Evolutionary conservation across 2,888 invertebrate species (phyloP), one percentile per base, ranked within the genome.

Genomic region (Doris montereyensis): DNA sequence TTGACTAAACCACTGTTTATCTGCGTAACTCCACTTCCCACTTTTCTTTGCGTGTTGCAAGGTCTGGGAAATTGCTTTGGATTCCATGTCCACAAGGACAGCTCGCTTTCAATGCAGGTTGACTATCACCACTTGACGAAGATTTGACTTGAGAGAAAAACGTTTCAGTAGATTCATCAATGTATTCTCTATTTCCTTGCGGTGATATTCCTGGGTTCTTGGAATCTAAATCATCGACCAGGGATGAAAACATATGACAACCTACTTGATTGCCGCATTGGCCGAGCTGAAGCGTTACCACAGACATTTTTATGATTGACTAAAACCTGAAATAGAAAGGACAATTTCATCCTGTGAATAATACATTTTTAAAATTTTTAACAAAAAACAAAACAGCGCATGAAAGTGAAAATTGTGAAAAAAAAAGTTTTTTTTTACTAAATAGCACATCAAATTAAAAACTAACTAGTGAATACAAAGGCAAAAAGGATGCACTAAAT

Each of bases 191-290:
- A 71, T 88, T 87, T 26, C 83, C 82, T 21, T 77, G 75, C 3
- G 83, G 60, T 1, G 85, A 75, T 30, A 87, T 83, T 77, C 86
- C 83, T 2, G 83, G 80, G 65, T 85, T 80, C 75, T 86, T 86
- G 57, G 84, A 75, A 75, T 82, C 76, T 21, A 85, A 81, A 81
- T 91, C 90, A 2, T 88, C 87, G 34, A 87, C 82, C 1, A 91
- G 30, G 17, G 87, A 87, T 2, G 86, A 84, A 82, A 89, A 91
- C 34, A 90, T 83, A 77, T 88, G 86, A 41, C 87, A 86, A 21
- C 92, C 92, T 26, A 92, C 87, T 84, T 92, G 92, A 84, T 92
- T 92, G 17, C 92, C 92, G 87, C 92, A 92, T 83, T 92, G 92
- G 34, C 92, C 92, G 58, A 92, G 80, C 83, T 92, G 92, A n/a